These are phyloP conservation scores for Lagopus muta DNA, from an alignment of 2,113 vertebrate genomes.

Conservation along the genomic window DNA sequence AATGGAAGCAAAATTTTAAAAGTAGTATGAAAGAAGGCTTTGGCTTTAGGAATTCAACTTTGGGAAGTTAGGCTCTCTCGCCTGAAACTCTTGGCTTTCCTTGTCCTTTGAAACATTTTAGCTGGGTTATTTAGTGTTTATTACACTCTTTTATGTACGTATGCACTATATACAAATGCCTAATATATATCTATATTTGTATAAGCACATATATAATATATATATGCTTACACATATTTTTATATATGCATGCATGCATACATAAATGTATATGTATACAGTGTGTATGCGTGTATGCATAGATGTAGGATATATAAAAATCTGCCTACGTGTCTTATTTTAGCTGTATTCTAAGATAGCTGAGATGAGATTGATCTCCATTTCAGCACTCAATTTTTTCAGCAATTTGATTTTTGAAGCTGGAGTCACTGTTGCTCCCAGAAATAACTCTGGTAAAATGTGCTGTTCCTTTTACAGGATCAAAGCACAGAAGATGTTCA, in stretches of 20 bases:
- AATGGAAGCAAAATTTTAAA: background rate
- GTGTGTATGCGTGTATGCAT: background rate
- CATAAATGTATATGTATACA: background rate
- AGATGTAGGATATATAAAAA: background rate
- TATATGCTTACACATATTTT: background rate
- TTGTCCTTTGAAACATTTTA: background rate
- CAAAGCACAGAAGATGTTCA: constrained; percentile 44
- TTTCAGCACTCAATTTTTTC: background rate
- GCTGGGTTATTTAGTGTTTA: background rate
- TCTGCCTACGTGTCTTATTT: background rate
- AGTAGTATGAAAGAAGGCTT: background rate
- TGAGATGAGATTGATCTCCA: background rate
- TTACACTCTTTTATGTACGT: background rate
- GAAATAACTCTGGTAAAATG: background rate
- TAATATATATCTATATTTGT: background rate
- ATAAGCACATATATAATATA: background rate
- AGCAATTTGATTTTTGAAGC: background rate
- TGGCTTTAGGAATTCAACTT: background rate
- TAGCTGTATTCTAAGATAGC: background rate
- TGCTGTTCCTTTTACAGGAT: constrained; percentile 13
- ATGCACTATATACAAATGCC: background rate
- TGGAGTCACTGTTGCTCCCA: background rate
- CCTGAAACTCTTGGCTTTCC: background rate
- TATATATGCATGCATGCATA: background rate
- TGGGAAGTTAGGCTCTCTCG: background rate